Conservation (phyloP, 2,888 invertebrate genomes). For the Hypomecis punctinalis region DNA sequence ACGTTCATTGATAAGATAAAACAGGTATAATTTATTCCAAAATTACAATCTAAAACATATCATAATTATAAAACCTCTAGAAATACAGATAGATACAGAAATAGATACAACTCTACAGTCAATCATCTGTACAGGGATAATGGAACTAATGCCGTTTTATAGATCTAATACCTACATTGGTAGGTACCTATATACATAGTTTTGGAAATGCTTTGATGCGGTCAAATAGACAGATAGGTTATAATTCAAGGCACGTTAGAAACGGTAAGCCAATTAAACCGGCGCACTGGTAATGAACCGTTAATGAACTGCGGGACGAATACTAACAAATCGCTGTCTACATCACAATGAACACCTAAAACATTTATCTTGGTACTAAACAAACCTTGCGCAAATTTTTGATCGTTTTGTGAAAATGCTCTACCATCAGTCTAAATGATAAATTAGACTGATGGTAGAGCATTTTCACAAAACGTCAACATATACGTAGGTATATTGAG, state of each 20-base stretch:
- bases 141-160: conserved; percentile 39
- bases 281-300: conserved; percentile 76
- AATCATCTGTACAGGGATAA: background rate
- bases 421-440: too few relatives aligned
- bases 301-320: conserved; percentile 72
- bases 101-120: too few relatives aligned
- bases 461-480: background rate
- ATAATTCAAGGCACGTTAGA: conserved; percentile 73
- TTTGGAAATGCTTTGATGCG: conserved; percentile 52
- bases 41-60: too few relatives aligned
- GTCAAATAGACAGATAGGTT: conserved; percentile 52
- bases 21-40: too few relatives aligned
- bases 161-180: too few relatives aligned
- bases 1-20: too few relatives aligned
- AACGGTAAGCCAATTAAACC: conserved; percentile 78
- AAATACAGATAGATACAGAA: background rate
- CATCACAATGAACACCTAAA: background rate
- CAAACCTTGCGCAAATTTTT: background rate
- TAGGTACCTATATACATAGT: too few relatives aligned
- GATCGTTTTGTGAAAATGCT: background rate
- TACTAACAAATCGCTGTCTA: conserved; percentile 60
- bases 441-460: too few relatives aligned
- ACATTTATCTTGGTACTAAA: background rate
- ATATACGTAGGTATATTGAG: too few relatives aligned
- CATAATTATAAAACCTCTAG: too few relatives aligned